phyloP scores from a whole-genome alignment of 2,113 vertebrate species.

The Tauraco erythrolophus region DNA sequence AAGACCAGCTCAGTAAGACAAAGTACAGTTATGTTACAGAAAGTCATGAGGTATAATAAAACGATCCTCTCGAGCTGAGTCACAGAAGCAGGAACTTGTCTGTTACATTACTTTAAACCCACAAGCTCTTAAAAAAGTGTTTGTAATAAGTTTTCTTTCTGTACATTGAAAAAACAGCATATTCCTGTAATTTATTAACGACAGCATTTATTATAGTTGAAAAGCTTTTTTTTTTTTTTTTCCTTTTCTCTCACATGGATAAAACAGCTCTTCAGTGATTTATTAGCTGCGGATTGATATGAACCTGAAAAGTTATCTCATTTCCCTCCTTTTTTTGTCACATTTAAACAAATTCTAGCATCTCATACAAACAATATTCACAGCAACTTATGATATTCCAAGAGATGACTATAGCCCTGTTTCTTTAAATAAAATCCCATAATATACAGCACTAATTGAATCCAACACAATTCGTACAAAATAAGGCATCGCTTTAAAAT shows the following conservation, averaged over 20 bases:
- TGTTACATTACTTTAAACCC: conserved; percentile 19
- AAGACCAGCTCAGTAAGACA: conserved; percentile 63
- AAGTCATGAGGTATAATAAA: conserved; percentile 66
- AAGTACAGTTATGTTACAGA: conserved; percentile 47
- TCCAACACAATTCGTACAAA: conserved; percentile 78
- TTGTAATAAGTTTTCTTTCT: neutral
- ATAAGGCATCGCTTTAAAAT: conserved; percentile 92
- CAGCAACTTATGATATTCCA: conserved; percentile 65
- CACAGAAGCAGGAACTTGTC: conserved; percentile 23
- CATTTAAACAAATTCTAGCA: conserved; percentile 51
- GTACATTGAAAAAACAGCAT: conserved; percentile 5
- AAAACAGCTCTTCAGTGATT: conserved; percentile 33
- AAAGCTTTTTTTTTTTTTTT: neutral
- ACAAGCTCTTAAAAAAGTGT: conserved; percentile 27
- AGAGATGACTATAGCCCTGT: conserved; percentile 83
- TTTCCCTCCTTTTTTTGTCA: conserved; percentile 43
- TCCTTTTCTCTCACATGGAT: conserved; percentile 1
- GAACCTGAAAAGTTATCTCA: conserved; percentile 54
- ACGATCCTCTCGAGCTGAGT: conserved; percentile 60
- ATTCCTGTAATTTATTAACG: neutral
- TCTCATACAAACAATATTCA: conserved; percentile 73
- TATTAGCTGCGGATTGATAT: conserved; percentile 46
- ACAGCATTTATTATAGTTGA: neutral
- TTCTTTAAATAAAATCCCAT: conserved; percentile 69
- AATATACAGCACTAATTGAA: conserved; percentile 75